Base-by-base conservation (phyloP, 2,888 invertebrate genomes). In the Nomada ruficornis region DNA sequence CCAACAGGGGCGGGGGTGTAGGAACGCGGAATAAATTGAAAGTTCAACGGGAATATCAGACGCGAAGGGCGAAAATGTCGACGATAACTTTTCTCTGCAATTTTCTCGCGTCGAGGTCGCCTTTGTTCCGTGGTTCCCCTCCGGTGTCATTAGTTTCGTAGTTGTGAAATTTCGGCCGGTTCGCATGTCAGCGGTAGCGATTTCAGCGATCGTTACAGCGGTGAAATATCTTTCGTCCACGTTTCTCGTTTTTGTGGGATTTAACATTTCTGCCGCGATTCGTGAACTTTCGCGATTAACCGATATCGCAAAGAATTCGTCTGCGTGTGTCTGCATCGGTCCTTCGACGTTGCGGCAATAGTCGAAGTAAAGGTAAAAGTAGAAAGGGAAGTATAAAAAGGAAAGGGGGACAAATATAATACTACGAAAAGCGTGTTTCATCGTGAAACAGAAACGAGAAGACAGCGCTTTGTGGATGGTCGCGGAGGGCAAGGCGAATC, bases 31-130 rank as follows among this genome's bases (percentile, higher is more conserved):
- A 85, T 84, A 85, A 84, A 84, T 85, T 85, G 84, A 85, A 85
- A 85, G 84, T 85, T 85, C 84, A 85, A 80, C 54, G 76, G 73
- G 76, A 80, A 84, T 84, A 84, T 84, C 84, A 70, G 81, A n/a
- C 72, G 44, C 75, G 75, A 70, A 69, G 84, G 71, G 29, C 71
- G 69, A 81, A 73, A 85, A 85, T 85, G 77, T 77, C 77, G 84
- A 47, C 77, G 84, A 72, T 84, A 84, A 84, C 74, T 84, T 84
- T 84, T 54, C 77, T 36, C 80, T 64, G 68, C 68, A 84, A 84
- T 84, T 84, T 77, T 77, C 55, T 57, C 55, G 70, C 52, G 69
- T 29, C 23, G 29, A 47, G 67, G 36, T 44, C 44, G 67, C 63
- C 73, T 84, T 84, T 84, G 74, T 84, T 80, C 69, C 64, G 52